These are phyloP conservation scores for Melipona beecheii DNA, from an alignment of 2,888 invertebrate genomes.

Conservation along the genomic window DNA sequence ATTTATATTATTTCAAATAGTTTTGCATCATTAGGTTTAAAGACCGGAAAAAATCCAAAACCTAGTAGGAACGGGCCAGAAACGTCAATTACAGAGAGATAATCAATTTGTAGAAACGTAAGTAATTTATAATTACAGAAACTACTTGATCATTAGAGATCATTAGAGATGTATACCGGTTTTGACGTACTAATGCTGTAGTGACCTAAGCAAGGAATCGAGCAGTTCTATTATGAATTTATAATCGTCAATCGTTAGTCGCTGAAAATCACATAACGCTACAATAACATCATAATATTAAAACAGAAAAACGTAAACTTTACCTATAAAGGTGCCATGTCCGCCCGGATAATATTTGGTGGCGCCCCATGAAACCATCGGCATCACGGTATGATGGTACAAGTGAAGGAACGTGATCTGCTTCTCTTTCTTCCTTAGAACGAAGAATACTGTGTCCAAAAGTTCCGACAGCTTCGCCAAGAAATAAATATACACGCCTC, in stretches of 20 bases:
- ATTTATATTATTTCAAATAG: no score
- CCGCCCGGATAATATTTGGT: conserved; percentile 94
- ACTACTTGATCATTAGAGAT: not conserved
- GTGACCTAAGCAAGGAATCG: no score
- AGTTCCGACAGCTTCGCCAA: conserved; percentile 95
- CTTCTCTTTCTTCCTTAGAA: conserved; percentile 94
- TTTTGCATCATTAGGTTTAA: no score
- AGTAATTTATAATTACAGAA: not conserved
- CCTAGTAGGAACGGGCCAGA: no score
- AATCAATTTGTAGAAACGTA: not conserved
- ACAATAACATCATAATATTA: not conserved
- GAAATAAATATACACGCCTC: conserved; percentile 93
- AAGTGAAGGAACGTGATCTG: conserved; percentile 96
- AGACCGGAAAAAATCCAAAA: no score
- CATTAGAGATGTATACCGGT: no score
- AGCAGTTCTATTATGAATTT: no score
- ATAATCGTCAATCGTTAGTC: no score
- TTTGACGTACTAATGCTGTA: not conserved
- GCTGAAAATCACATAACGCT: no score
- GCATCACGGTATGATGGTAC: conserved; percentile 98
- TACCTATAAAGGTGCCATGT: conserved; percentile 94
- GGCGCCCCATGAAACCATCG: conserved; percentile 96
- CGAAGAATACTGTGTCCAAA: conserved; percentile 96
- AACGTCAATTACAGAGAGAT: no score
- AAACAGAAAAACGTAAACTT: not conserved